Percentiles rank a stretch among this genome's conserved stretches.
These are phyloP conservation scores for Drosophila falleni DNA, from an alignment of 2,888 invertebrate species.

Conservation along the genomic window DNA sequence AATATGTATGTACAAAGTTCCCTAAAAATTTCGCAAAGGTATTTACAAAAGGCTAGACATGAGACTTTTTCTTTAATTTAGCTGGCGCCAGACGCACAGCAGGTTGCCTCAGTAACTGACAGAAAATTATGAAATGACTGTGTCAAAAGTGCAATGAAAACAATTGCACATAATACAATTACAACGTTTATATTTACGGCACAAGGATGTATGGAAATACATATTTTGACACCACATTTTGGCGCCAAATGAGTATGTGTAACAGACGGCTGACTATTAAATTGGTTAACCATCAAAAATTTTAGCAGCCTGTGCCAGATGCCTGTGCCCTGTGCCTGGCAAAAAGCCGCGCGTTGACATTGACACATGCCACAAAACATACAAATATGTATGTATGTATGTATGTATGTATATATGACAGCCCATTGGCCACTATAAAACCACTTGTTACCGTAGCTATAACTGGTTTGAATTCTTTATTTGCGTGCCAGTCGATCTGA, in stretches of 20 bases:
- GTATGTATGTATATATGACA: constrained; percentile 24
- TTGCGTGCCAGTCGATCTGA: constrained; percentile 66
- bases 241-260: constrained; percentile 35
- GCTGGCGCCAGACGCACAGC: constrained; percentile 74
- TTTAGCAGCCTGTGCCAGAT: constrained; percentile 53
- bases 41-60: constrained; percentile 57
- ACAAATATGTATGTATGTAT: no score
- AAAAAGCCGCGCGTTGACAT: constrained; percentile 51
- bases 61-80: constrained; percentile 53
- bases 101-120: constrained; percentile 34
- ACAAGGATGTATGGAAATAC: background rate
- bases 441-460: constrained; percentile 56
- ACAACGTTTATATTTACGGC: background rate
- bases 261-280: constrained; percentile 19
- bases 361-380: constrained; percentile 67
- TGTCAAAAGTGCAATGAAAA: constrained; percentile 40
- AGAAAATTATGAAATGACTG: constrained; percentile 15
- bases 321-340: constrained; percentile 32
- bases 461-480: constrained; percentile 77
- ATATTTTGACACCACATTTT: constrained; percentile 20
- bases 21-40: constrained; percentile 38
- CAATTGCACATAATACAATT: constrained; percentile 14
- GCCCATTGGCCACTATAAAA: constrained; percentile 54
- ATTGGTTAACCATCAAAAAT: constrained; percentile 28
- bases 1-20: constrained; percentile 1